phyloP scores from a whole-genome alignment of 2,113 vertebrate species.

The Lasiurus borealis region DNA sequence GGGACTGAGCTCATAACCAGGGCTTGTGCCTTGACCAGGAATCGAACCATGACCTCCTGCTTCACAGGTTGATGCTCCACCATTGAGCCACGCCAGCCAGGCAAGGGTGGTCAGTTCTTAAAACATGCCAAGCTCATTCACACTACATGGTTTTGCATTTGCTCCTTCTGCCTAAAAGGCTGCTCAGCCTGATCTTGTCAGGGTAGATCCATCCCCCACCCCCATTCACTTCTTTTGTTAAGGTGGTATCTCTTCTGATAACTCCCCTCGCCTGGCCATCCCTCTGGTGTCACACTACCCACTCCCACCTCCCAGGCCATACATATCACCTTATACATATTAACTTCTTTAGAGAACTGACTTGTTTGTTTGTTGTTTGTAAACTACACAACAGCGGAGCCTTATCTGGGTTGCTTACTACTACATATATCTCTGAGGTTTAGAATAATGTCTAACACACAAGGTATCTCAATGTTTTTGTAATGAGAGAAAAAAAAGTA shows the following conservation, averaged over 20 bases:
- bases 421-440: not conserved
- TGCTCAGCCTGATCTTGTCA: not conserved
- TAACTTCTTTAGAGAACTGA: not conserved
- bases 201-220: too few relatives aligned
- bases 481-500: not conserved
- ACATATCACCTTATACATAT: not conserved
- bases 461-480: not conserved
- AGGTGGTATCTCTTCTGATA: not conserved
- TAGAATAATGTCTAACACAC: not conserved
- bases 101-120: not conserved
- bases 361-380: not conserved
- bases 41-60: too few relatives aligned
- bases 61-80: too few relatives aligned
- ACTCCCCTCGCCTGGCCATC: not conserved
- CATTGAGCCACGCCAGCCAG: too few relatives aligned
- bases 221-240: not conserved
- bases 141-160: not conserved
- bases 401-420: not conserved
- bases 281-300: not conserved
- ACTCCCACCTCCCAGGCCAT: not conserved
- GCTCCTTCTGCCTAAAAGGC: not conserved
- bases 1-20: too few relatives aligned
- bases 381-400: not conserved
- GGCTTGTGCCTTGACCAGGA: too few relatives aligned
- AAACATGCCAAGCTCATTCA: not conserved